Evolutionary conservation across 2,113 vertebrate genomes (phyloP), one percentile per base, ranked within the genome.

Genomic region (Etheostoma cragini): DNA sequence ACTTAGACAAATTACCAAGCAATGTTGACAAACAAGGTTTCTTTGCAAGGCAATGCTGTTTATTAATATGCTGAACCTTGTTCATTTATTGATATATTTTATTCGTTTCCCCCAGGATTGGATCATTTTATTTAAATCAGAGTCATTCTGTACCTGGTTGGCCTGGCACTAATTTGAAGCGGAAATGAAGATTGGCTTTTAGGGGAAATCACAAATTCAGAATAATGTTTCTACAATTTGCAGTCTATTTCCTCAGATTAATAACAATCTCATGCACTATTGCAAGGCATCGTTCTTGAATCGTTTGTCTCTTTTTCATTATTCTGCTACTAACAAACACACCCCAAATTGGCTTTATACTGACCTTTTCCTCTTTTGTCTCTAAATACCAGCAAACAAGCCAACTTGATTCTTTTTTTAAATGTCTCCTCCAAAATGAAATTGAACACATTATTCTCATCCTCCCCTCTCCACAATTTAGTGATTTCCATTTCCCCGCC

Each of bases 401-500:
- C 8, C 0, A 0, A 52, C 2, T 33, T 42, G 0, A 87, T 71
- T 72, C 30, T 74, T 56, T 42, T 60, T 15, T 16, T 2, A 19
- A 10, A 33, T 8, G 60, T 35, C 60, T 49, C 62, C 64, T 35
- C 30, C n/a, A 60, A 52, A 35, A 78, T 66, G 83, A 70, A 81
- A 58, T 35, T 80, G 53, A 17, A 47, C 47, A 60, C 75, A 49
- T 52, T 57, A 47, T 73, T 56, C 46, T 81, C 49, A 65, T 70
- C 66, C 58, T 65, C 30, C 66, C 67, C 53, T 69, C 67, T 52
- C 45, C 88, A 92, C 96, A 94, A 95, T 96, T 96, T 95, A 94
- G 92, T 93, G 93, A 96, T 96, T 96, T 96, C 94, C 95, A 94
- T 97, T 94, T 95, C 95, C 95, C 94, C 96, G 94, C 96, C 96